phyloP scores from a whole-genome alignment of 2,113 vertebrate genomes.

The Crotophaga sulcirostris region DNA sequence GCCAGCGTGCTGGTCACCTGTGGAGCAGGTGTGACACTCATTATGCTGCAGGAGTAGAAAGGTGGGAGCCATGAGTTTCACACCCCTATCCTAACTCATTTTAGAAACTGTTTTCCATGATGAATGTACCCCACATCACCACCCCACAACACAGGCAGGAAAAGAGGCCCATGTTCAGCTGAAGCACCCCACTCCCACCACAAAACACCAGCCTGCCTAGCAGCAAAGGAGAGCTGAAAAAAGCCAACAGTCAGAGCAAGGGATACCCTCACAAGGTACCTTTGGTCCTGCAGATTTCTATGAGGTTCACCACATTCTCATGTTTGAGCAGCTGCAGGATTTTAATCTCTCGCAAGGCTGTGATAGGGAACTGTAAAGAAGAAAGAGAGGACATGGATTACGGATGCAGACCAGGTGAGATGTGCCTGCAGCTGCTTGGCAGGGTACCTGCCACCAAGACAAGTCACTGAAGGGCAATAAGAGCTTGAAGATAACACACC shows the following conservation, averaged over 20 bases:
- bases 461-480: too few species aligned
- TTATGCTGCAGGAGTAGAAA: too few species aligned
- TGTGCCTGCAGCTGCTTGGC: too few species aligned
- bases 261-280: constrained; percentile 65
- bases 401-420: neutral
- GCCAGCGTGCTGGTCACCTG: too few species aligned
- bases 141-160: neutral
- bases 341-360: constrained; percentile 96
- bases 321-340: constrained; percentile 97
- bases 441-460: too few species aligned
- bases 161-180: accelerated
- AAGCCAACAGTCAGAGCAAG: neutral
- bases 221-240: neutral
- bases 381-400: neutral
- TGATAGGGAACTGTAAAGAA: constrained; percentile 90
- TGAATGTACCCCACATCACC: neutral
- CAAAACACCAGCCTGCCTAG: neutral
- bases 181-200: neutral
- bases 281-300: constrained; percentile 98
- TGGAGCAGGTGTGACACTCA: too few species aligned
- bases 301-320: constrained; percentile 97
- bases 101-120: neutral
- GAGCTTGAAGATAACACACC: too few species aligned
- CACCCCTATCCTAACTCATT: too few species aligned
- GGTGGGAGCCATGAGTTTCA: too few species aligned